Base-by-base conservation (phyloP, 2,888 invertebrate genomes). In the Diabrotica balteata region DNA sequence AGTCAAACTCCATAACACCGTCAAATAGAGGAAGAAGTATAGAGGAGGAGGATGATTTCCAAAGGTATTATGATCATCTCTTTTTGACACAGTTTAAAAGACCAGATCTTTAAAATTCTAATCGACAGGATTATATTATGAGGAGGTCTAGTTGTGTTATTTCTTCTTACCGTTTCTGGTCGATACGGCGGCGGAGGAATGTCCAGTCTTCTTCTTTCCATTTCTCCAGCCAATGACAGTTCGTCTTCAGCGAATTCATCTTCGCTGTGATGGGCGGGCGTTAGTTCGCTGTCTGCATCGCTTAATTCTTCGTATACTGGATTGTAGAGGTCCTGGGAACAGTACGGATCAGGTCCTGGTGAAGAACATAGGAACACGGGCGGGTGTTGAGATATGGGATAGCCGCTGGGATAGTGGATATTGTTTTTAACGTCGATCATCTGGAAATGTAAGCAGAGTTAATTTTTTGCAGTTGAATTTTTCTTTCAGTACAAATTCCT, bases 161-260 rank as follows among this genome's bases (percentile, higher is more conserved):
- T 32, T 32, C 32, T 44, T 43, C 52, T 64, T 7, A 71, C 64
- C 51, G 75, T 74, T 55, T 79, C 79, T 22, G 80, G 75, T 52
- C 83, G 77, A 76, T 82, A 84, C 5, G 81, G 79, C 5, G 82
- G 82, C 46, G 82, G 82, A 83, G 87, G 72, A 83, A 87, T 73
- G 72, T 83, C 81, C 54, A 83, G 72, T 49, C 81, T 74, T 60
- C 82, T 75, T 60, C 80, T 71, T 45, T 80, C 80, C 72, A 77
- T 79, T 67, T 82, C 86, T 64, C 87, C 88, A 1, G 86, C 87
- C 73, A 88, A 80, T 71, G 88, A 91, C 10, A 94, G 86, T 80
- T 94, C 94, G 80, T 94, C 94, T 84, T 93, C 94, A 59, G 93
- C 93, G 80, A 94, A 93, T 79, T 94, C 93, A 78, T 94, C 94